These are phyloP conservation scores for Pogoniulus pusillus DNA, from an alignment of 2,797 vertebrate genomes.

Conservation along the genomic window DNA sequence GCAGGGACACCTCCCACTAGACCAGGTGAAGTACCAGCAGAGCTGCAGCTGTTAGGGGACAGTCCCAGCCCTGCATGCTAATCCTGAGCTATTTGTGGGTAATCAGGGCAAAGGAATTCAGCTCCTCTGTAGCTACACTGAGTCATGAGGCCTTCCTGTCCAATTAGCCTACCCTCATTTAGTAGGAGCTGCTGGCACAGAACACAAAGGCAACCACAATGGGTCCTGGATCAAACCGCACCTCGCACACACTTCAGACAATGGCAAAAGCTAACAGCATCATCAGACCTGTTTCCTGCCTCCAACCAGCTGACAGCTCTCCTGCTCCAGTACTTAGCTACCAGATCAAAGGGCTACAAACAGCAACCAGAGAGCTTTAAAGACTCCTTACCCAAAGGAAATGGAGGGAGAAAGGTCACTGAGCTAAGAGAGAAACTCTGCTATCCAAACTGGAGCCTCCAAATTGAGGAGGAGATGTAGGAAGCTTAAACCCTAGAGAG, in stretches of 20 bases:
- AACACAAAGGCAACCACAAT: not conserved
- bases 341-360: not conserved
- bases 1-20: too few species aligned
- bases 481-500: not conserved
- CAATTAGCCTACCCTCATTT: not conserved
- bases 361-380: not conserved
- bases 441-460: not conserved
- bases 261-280: not conserved
- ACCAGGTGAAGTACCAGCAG: not conserved
- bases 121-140: not conserved
- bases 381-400: not conserved
- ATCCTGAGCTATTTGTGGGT: not conserved
- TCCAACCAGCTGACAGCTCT: not conserved
- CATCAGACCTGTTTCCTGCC: not conserved
- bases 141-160: not conserved
- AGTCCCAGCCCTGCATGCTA: not conserved
- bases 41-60: not conserved
- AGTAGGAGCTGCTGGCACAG: conserved; percentile 13
- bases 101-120: not conserved
- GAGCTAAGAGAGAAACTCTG: not conserved
- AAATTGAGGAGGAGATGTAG: not conserved
- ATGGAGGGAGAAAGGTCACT: not conserved
- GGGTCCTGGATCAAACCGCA: not conserved
- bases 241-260: not conserved
- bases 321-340: not conserved